A percentile compares a stretch with the other conserved stretches of the same genome.
These are phyloP conservation scores for Anneissia japonica DNA, from an alignment of 35 echinoderm and acorn worm genomes.

Conservation along the genomic window DNA sequence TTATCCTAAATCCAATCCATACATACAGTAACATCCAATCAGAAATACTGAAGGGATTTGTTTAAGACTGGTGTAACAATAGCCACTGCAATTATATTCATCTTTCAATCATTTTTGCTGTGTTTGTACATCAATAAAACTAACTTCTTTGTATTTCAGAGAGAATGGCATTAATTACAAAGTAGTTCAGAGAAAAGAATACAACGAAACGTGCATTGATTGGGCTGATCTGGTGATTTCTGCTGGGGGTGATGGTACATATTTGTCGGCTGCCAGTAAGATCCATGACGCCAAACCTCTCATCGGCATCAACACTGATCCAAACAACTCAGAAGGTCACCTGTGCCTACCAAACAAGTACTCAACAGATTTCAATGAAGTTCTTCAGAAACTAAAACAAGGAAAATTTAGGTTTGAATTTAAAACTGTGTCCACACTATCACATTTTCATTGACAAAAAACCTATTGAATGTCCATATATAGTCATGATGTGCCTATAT, in stretches of 20 bases:
- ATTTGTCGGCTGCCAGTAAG: slow-evolving; percentile 67
- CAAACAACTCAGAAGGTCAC: slow-evolving; percentile 61
- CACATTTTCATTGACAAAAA: not conserved
- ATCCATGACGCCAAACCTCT: slow-evolving; percentile 70
- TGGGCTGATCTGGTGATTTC: slow-evolving; percentile 77
- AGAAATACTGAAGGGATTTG: not conserved
- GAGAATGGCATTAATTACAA: slow-evolving; percentile 38
- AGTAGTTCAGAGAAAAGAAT: slow-evolving; percentile 33
- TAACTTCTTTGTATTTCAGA: slow-evolving; percentile 24
- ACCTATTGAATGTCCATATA: too few relatives aligned
- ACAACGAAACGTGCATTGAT: slow-evolving; percentile 37
- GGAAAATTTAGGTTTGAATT: slow-evolving; percentile 67
- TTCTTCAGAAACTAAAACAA: slow-evolving; percentile 32
- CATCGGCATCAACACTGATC: slow-evolving; percentile 87
- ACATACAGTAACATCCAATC: not conserved
- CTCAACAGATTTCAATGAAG: slow-evolving; percentile 40
- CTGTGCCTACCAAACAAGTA: slow-evolving; percentile 76
- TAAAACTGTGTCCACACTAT: not conserved
- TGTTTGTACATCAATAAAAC: not conserved
- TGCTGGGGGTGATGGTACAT: slow-evolving; percentile 94
- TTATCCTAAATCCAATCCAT: not conserved
- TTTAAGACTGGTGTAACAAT: too few relatives aligned
- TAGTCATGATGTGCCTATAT: too few relatives aligned
- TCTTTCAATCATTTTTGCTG: not conserved
- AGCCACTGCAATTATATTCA: not conserved